Percentiles rank a stretch among this genome's conserved stretches.
Conservation (phyloP, 2,888 invertebrate genomes). For the Cremastinae sp. region DNA sequence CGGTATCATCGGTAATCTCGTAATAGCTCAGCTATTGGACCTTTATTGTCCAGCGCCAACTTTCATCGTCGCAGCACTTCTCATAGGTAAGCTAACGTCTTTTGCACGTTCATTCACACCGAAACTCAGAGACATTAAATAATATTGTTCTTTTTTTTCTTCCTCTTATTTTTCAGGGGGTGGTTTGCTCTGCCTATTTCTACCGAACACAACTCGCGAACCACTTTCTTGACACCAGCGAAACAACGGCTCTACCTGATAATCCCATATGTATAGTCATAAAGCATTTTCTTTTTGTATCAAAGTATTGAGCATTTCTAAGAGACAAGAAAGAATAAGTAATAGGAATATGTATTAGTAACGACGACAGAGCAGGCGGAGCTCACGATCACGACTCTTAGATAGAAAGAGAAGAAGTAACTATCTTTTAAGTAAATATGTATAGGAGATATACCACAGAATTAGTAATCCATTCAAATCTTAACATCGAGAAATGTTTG, state of each 20-base stretch:
- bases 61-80: slow-evolving; percentile 92
- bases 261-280: slow-evolving; percentile 68
- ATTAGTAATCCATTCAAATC: slow-evolving; percentile 38
- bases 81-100: slow-evolving; percentile 84
- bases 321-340: slow-evolving; percentile 21
- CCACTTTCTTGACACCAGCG: slow-evolving; percentile 83
- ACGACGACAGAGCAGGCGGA: slow-evolving; percentile 41
- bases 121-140: no score
- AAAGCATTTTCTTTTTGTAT: slow-evolving; percentile 64
- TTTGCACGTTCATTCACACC: no score
- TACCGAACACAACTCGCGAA: slow-evolving; percentile 94
- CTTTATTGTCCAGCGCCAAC: slow-evolving; percentile 95
- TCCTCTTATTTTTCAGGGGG: slow-evolving; percentile 83
- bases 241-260: slow-evolving; percentile 58
- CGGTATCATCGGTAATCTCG: slow-evolving; percentile 93
- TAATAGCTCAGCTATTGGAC: slow-evolving; percentile 93
- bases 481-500: slow-evolving; percentile 11
- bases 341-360: slow-evolving; percentile 16
- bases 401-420: slow-evolving; percentile 27
- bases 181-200: slow-evolving; percentile 91
- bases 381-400: slow-evolving; percentile 28
- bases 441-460: slow-evolving; percentile 31
- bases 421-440: slow-evolving; percentile 50
- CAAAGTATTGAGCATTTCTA: slow-evolving; percentile 60
- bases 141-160: not conserved